These are phyloP conservation scores for Chouioia cunea DNA, from an alignment of 2,888 invertebrate species.

Conservation along the genomic window DNA sequence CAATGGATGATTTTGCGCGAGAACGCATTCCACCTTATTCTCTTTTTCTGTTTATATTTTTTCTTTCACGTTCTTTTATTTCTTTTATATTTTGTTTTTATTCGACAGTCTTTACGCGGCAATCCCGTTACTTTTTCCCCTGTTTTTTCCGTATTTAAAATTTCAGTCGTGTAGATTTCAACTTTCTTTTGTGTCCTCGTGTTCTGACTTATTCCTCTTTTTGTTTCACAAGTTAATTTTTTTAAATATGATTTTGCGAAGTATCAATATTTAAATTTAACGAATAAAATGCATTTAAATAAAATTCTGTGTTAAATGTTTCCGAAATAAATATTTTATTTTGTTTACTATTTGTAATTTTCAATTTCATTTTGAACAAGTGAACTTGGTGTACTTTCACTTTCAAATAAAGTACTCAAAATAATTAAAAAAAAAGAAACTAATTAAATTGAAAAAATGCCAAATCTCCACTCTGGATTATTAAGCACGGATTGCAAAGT, in stretches of 20 bases:
- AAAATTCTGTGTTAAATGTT: too few species aligned
- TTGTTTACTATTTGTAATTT: too few species aligned
- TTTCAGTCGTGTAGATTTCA: neutral
- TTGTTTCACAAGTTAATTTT: neutral
- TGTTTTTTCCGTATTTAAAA: neutral
- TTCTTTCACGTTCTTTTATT: conserved; percentile 4
- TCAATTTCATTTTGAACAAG: too few species aligned
- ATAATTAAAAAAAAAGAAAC: neutral
- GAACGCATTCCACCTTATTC: conserved; percentile 7
- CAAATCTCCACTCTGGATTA: neutral
- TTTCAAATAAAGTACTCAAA: neutral
- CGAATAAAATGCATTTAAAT: too few species aligned
- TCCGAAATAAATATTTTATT: too few species aligned
- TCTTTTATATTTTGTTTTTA: neutral
- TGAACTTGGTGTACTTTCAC: too few species aligned
- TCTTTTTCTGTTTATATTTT: conserved; percentile 12
- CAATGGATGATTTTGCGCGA: conserved; percentile 20
- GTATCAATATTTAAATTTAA: too few species aligned
- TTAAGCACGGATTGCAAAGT: neutral
- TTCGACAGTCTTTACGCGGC: neutral
- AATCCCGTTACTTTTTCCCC: neutral
- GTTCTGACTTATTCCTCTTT: neutral
- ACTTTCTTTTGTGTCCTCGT: neutral
- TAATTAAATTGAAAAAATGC: neutral
- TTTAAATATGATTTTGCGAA: neutral